These are phyloP conservation scores for Dolichotis patagonum DNA, from an alignment of 2,113 vertebrate species.

Conservation along the genomic window DNA sequence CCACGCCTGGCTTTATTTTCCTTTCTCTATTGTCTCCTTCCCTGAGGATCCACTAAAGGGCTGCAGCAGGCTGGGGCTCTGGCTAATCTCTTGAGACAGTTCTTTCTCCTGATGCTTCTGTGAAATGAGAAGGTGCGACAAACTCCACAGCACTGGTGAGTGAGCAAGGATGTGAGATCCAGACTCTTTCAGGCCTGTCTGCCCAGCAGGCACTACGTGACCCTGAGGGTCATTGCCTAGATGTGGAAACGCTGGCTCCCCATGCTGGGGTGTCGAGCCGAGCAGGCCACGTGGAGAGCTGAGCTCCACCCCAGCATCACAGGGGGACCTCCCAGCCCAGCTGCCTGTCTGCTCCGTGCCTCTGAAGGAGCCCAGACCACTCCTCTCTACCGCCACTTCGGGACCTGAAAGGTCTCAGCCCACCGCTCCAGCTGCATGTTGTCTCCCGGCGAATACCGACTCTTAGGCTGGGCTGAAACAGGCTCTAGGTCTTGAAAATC, in stretches of 20 bases:
- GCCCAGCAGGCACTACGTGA: not conserved
- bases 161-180: not conserved
- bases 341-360: not conserved
- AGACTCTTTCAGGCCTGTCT: not conserved
- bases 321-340: not conserved
- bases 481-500: not conserved
- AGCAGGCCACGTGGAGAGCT: not conserved
- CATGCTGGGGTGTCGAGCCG: not conserved
- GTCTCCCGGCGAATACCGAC: not conserved
- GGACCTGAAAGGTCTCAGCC: not conserved
- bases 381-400: not conserved
- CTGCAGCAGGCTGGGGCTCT: not conserved
- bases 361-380: not conserved
- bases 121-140: not conserved
- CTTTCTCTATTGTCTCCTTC: not conserved
- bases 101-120: not conserved
- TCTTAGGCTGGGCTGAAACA: not conserved
- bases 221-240: not conserved
- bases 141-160: not conserved
- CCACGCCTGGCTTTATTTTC: not conserved
- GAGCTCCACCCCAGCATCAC: not conserved
- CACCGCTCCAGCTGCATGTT: not conserved
- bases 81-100: not conserved
- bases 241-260: not conserved
- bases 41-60: not conserved